These are phyloP conservation scores for Erythrocercus mccallii DNA, from an alignment of 2,113 vertebrate genomes.

Conservation along the genomic window DNA sequence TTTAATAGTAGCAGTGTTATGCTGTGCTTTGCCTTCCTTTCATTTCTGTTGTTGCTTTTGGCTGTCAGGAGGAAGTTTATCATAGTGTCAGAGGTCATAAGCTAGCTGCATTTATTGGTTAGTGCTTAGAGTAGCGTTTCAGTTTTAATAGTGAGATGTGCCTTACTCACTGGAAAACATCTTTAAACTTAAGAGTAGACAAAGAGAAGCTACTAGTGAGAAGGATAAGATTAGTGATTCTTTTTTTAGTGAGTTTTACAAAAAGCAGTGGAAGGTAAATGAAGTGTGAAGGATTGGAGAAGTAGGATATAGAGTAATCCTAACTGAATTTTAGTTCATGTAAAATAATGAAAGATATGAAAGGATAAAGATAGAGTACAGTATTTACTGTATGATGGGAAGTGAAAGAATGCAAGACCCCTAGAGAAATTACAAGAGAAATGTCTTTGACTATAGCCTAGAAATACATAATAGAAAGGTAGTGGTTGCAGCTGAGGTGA, in stretches of 20 bases:
- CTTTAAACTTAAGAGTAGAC: neutral
- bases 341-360: neutral
- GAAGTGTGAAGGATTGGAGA: neutral
- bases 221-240: neutral
- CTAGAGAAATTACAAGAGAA: neutral
- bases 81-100: neutral
- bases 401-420: neutral
- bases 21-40: neutral
- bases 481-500: neutral
- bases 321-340: neutral
- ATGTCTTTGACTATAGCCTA: neutral
- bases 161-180: neutral
- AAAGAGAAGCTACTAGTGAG: neutral
- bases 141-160: neutral
- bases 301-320: neutral
- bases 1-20: neutral
- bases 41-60: neutral
- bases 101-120: neutral
- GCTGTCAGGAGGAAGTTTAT: neutral
- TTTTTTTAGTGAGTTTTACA: neutral
- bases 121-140: neutral
- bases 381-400: neutral
- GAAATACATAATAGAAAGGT: neutral
- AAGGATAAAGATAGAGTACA: neutral
- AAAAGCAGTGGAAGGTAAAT: neutral